Percentiles rank a stretch among this genome's conserved stretches.
Conservation (phyloP, 2,113 vertebrate species). For the Cynoglossus semilaevis region DNA sequence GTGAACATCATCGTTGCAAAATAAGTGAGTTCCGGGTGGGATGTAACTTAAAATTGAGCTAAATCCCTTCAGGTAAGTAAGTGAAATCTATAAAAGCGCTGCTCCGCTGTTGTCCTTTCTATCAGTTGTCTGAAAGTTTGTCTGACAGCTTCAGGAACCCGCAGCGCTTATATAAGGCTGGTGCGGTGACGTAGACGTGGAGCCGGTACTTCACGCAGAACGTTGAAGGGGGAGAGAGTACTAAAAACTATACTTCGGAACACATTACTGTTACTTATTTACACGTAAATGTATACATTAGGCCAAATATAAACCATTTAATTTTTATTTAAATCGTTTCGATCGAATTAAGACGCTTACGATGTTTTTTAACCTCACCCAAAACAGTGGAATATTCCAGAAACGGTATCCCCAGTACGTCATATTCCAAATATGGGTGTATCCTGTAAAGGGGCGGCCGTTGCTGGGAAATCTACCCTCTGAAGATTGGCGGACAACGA, state of each 20-base stretch:
- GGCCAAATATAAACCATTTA: too few species aligned
- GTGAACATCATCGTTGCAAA: conserved; percentile 83
- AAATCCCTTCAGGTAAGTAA: conserved; percentile 36
- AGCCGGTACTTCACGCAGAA: neutral
- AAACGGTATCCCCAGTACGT: conserved; percentile 78
- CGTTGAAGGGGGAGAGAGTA: conserved; percentile 9
- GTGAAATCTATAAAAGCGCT: conserved; percentile 1
- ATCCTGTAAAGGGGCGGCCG: conserved; percentile 76
- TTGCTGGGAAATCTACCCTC: conserved; percentile 69
- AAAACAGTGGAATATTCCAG: conserved; percentile 71
- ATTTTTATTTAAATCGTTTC: too few species aligned
- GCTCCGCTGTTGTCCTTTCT: neutral
- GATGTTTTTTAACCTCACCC: neutral
- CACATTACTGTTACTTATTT: too few species aligned
- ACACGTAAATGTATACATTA: too few species aligned
- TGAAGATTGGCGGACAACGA: conserved; percentile 45
- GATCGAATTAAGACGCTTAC: neutral
- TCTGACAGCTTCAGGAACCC: conserved; percentile 20
- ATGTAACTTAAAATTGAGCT: conserved; percentile 15
- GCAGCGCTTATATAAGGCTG: conserved; percentile 41
- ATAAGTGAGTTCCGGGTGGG: neutral
- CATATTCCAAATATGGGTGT: conserved; percentile 77
- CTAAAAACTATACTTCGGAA: conserved; percentile 22
- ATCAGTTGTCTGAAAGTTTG: conserved; percentile 52
- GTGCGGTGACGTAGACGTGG: conserved; percentile 47